Evolutionary conservation across 2,113 vertebrate genomes (phyloP), one percentile per base, ranked within the genome.

Genomic region (Pogonocichla stellata): DNA sequence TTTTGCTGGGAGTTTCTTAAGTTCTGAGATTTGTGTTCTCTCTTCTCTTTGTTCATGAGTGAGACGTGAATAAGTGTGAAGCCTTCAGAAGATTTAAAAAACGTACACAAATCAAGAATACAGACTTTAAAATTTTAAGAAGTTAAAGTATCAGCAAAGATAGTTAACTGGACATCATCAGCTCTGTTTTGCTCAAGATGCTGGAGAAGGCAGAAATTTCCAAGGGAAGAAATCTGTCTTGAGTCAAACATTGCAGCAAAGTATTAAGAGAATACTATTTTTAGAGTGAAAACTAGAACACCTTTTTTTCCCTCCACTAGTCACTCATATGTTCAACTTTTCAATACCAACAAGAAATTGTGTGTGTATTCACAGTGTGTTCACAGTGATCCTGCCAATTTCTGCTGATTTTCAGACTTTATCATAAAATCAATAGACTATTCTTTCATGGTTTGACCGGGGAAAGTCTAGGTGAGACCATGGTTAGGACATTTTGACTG

Each of bases 151-250:
- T n/a, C 19, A 87, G 7, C 11, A 54, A 43, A 34, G 14, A 8
- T 12, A 42, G 17, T 73, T 70, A 86, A 51, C 11, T 28, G 29
- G 23, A 15, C 8, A 50, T 57, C 22, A 56, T 34, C 8, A 24
- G 19, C 28, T 70, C 19, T 43, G 5, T 50, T 70, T 73, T 80
- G 13, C 11, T 83, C 23, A 51, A 67, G 14, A 31, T 0, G 0
- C 10, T 67, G 3, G 4, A 47, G 43, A 75, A 65, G 7, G 34
- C 12, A 45, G n/a, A 65, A 71, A 53, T 51, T 60, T 79, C 36
- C 3, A 7, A 0, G 2, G 9, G 26, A 43, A 64, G 36, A 65
- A 34, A 29, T 10, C 24, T 14, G 2, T 1, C 36, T 69, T 80
- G 13, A 54, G 33, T 53, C 19, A 87, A 73, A 53, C 0, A 3